Base-by-base conservation (phyloP, 2,797 vertebrate species). In the Luscinia megarhynchos region DNA sequence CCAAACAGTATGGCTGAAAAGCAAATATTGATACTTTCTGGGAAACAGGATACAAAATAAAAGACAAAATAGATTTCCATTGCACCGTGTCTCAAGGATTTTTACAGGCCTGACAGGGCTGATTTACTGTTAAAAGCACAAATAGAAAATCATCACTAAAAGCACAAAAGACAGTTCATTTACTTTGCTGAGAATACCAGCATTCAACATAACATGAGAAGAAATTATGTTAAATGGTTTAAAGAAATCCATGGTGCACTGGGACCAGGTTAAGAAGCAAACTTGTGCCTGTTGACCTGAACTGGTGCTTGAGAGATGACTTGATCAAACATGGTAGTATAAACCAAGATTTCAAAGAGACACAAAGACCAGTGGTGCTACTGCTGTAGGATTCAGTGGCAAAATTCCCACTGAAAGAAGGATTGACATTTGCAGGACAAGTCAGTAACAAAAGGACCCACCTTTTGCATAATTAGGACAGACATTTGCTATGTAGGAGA, bases 21-120 rank as follows among this genome's bases (percentile, higher is more conserved):
- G 76, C 77, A 95, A 96, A 96, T 91, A 93, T 83, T 95, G 87
- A 82, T 80, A 91, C 54, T 81, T 81, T 69, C 45, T 91, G 70
- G 41, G 59, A 93, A 91, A 40, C n/a, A 50, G 83, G 72, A 82
- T 87, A 74, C 58, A 68, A 94, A 93, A 91, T 68, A 77, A 90
- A 91, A 88, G 87, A 89, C 53, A 88, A 78, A 92, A 43, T 8
- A 77, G 43, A 62, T 90, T 95, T 84, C 48, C 62, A 55, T 85
- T 94, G 36, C 34, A 79, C 41, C 2, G 2, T 50, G 45, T 84
- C 63, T 79, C 46, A 59, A 74, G 32, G 61, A 90, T 74, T 95
- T 92, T 94, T 77, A 74, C 46, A 77, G 90, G 54, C 24, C 40
- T 76, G 82, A 73, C 45, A 81, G 29, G 50, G 29, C 7, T 93